These are phyloP conservation scores for Alethe diademata DNA, from an alignment of 2,113 vertebrate species.

Conservation along the genomic window DNA sequence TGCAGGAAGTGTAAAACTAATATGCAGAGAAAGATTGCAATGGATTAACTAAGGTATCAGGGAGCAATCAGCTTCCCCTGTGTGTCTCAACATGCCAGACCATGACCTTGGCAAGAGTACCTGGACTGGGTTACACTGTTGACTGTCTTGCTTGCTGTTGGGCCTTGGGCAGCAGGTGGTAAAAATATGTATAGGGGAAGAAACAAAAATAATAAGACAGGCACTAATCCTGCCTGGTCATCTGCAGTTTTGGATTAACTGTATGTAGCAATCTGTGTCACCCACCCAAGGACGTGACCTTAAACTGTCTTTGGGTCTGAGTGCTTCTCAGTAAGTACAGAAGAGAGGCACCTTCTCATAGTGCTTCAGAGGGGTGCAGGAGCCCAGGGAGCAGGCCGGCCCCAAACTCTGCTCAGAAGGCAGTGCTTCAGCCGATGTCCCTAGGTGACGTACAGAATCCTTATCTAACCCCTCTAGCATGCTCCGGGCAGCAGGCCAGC, in stretches of 20 bases:
- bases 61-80: not conserved
- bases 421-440: accelerated
- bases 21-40: not conserved
- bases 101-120: not conserved
- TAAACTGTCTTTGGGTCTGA: no score
- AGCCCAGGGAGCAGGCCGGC: not conserved
- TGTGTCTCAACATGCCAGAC: not conserved
- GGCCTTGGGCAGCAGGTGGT: not conserved
- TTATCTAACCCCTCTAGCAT: accelerated
- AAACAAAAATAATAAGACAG: not conserved
- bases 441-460: accelerated
- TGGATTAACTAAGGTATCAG: not conserved
- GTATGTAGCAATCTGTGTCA: accelerated
- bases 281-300: not conserved
- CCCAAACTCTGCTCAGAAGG: accelerated
- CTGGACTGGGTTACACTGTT: accelerated
- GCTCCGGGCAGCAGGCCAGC: accelerated
- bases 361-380: accelerated
- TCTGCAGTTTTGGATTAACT: not conserved
- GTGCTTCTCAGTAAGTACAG: accelerated
- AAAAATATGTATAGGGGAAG: not conserved
- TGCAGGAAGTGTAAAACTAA: not conserved
- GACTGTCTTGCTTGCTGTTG: accelerated
- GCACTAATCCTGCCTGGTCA: not conserved
- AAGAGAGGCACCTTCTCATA: accelerated